A percentile compares a stretch with the other conserved stretches of the same genome.
Evolutionary conservation across 2,113 vertebrate genomes (phyloP).

Genomic region (Dicentrarchus labrax): DNA sequence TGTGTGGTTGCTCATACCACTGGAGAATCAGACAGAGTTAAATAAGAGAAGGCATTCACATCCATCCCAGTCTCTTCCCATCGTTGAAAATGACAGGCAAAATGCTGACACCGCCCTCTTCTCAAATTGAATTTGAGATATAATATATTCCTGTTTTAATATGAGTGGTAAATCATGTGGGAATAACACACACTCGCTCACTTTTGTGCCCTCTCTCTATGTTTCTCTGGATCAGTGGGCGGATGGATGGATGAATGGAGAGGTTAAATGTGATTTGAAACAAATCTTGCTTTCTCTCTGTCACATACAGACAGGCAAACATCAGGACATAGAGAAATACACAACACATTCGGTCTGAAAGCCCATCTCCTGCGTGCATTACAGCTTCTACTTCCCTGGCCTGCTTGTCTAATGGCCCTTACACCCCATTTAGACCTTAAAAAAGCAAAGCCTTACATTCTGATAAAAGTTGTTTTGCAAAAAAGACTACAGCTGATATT

Average conservation of each 20-base stretch:
- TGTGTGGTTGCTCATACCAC: constrained; percentile 29
- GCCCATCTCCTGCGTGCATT: not conserved
- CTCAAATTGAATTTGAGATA: constrained; percentile 76
- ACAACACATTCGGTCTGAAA: constrained; percentile 7
- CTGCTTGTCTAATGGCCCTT: not conserved
- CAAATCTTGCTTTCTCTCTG: constrained; percentile 48
- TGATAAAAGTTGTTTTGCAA: not conserved
- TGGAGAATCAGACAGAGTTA: constrained; percentile 50
- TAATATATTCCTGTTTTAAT: constrained; percentile 78
- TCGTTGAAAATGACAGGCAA: constrained; percentile 63
- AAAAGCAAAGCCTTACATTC: constrained; percentile 2
- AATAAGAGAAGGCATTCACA: constrained; percentile 62
- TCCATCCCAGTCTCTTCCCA: constrained; percentile 65
- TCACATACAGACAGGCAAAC: constrained; percentile 27
- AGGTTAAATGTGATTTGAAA: constrained; percentile 61
- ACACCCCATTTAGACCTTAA: not conserved
- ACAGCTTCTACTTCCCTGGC: not conserved
- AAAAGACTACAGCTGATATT: not conserved
- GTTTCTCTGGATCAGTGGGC: constrained; percentile 52
- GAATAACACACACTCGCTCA: constrained; percentile 57
- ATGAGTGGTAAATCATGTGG: constrained; percentile 73
- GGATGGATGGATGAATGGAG: constrained; percentile 40
- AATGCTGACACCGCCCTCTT: constrained; percentile 69
- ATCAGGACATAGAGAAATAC: constrained; percentile 17
- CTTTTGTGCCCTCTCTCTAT: constrained; percentile 27